These are phyloP conservation scores for Dryomyza anilis DNA, from an alignment of 2,888 invertebrate genomes.

Conservation along the genomic window DNA sequence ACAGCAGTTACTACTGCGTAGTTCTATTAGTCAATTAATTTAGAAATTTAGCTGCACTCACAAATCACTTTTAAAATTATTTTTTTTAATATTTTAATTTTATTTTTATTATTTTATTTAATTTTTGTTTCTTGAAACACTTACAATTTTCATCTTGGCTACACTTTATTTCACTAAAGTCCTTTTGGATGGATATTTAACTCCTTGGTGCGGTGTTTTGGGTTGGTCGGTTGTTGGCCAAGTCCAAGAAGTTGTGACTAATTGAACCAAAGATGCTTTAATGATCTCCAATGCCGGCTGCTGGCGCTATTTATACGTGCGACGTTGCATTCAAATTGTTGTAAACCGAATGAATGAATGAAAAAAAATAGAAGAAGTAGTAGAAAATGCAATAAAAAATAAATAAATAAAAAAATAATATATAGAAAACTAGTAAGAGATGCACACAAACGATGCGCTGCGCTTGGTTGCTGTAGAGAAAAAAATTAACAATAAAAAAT, in stretches of 20 bases:
- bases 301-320: conserved; percentile 58
- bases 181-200: background rate
- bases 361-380: conserved; percentile 2
- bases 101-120: no score
- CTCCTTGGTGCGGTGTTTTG: background rate
- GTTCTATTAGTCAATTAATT: no score
- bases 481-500: background rate
- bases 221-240: conserved; percentile 11
- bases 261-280: conserved; percentile 59
- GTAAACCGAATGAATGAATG: conserved; percentile 3
- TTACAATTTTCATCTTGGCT: conserved; percentile 53
- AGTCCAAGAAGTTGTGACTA: conserved; percentile 47
- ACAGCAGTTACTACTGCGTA: no score
- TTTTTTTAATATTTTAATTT: no score
- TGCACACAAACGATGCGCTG: no score
- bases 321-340: conserved; percentile 10
- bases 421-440: background rate
- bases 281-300: conserved; percentile 60
- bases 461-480: no score
- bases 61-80: no score
- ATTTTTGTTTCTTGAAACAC: conserved; percentile 36
- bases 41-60: no score
- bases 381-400: no score
- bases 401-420: background rate
- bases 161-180: conserved; percentile 23